Conservation (phyloP, 2,113 vertebrate genomes). For the Trichomycterus rosablanca region DNA sequence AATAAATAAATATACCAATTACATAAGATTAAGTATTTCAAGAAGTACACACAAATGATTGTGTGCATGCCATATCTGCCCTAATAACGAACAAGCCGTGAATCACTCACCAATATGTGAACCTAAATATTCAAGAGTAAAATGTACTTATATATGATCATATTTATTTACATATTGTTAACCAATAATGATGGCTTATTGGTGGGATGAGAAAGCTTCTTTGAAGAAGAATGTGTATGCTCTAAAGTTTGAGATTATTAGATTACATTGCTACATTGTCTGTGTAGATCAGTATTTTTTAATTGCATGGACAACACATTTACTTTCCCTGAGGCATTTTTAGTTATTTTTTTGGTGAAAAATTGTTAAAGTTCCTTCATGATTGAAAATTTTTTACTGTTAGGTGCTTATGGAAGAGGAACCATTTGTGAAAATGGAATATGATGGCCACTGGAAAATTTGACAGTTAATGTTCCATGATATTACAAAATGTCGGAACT, state of each 20-base stretch:
- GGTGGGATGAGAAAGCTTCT: too few relatives aligned
- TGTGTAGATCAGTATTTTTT: not conserved
- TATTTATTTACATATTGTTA: too few relatives aligned
- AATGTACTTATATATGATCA: too few relatives aligned
- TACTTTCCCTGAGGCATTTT: constrained; percentile 14
- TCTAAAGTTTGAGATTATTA: constrained; percentile 5
- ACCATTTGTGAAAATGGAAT: constrained; percentile 24
- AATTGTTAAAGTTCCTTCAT: constrained; percentile 3
- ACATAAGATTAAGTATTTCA: too few relatives aligned
- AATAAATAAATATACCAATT: too few relatives aligned
- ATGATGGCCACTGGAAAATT: constrained; percentile 28
- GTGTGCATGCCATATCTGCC: too few relatives aligned
- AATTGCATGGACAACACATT: constrained; percentile 1
- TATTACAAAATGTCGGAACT: constrained; percentile 22
- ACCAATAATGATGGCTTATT: too few relatives aligned
- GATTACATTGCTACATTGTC: constrained; percentile 9
- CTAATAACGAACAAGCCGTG: too few relatives aligned
- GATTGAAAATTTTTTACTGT: constrained; percentile 1
- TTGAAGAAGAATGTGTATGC: not conserved
- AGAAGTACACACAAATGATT: too few relatives aligned
- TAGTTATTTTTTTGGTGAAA: too few relatives aligned
- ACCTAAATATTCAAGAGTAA: too few relatives aligned
- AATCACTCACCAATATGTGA: too few relatives aligned
- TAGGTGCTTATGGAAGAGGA: not conserved
- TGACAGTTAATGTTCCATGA: constrained; percentile 32